These are phyloP conservation scores for Notolepis coatsorum DNA, from an alignment of 2,797 vertebrate species.

Conservation along the genomic window DNA sequence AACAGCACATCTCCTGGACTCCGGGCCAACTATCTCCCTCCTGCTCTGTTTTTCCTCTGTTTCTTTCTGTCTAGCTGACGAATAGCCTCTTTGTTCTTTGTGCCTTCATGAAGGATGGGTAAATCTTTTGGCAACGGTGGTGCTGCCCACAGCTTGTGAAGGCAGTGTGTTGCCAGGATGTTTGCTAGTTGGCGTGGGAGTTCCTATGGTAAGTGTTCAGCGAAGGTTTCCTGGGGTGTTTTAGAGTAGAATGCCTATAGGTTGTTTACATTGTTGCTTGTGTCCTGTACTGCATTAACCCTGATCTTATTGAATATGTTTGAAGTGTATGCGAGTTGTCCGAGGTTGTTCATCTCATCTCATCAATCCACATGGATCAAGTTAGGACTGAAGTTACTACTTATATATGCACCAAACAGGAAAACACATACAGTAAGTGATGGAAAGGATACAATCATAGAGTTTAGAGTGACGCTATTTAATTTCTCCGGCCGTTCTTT, in stretches of 20 bases:
- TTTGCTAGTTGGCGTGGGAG: conserved; percentile 56
- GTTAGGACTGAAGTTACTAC: conserved; percentile 17
- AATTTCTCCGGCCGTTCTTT: conserved; percentile 7
- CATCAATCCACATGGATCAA: conserved; percentile 34
- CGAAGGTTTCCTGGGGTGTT: conserved; percentile 29
- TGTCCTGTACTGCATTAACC: conserved; percentile 6
- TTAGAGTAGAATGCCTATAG: conserved; percentile 20
- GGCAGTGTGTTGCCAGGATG: conserved; percentile 66
- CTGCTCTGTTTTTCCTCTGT: conserved; percentile 43
- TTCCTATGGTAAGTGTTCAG: conserved; percentile 39
- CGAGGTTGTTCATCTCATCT: conserved; percentile 4
- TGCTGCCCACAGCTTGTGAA: conserved; percentile 35
- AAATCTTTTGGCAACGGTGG: conserved; percentile 57
- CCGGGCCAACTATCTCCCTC: conserved; percentile 56
- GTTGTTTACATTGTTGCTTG: conserved; percentile 47
- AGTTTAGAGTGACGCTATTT: conserved; percentile 14
- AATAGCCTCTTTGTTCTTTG: conserved; percentile 65
- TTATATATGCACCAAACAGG: neutral
- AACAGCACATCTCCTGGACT: conserved; percentile 61
- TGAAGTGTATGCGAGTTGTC: neutral
- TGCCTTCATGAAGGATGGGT: conserved; percentile 57
- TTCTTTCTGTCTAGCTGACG: conserved; percentile 42
- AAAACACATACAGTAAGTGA: conserved; percentile 5
- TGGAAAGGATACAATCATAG: neutral
- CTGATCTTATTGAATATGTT: conserved; percentile 27